phyloP scores from a whole-genome alignment of 2,888 invertebrate genomes.

The Diploptera punctata region DNA sequence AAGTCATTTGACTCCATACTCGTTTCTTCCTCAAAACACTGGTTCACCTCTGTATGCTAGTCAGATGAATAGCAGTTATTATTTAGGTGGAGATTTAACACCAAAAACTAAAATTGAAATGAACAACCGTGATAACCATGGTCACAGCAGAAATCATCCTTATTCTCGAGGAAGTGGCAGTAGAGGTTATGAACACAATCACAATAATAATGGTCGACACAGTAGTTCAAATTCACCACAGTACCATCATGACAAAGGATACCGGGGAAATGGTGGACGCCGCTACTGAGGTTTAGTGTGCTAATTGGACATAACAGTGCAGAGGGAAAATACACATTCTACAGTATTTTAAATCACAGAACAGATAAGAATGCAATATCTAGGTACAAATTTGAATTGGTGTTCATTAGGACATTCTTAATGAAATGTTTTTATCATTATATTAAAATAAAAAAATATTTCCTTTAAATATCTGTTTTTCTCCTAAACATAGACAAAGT shows the following conservation, averaged over 20 bases:
- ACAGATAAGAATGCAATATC: not conserved
- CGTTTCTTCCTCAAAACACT: not conserved
- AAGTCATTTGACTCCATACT: not conserved
- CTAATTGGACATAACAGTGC: no score
- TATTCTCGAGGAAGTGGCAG: slow-evolving; percentile 1
- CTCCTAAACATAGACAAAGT: no score
- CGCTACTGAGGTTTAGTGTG: not conserved
- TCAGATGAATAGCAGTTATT: slow-evolving; percentile 20
- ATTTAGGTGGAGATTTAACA: slow-evolving; percentile 23
- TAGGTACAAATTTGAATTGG: slow-evolving; percentile 7
- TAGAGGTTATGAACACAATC: not conserved
- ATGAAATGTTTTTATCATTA: no score
- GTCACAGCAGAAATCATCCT: slow-evolving; percentile 22
- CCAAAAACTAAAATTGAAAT: not conserved
- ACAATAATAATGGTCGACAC: slow-evolving; percentile 10
- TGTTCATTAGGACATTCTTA: not conserved
- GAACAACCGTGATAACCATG: not conserved
- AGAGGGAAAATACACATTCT: no score
- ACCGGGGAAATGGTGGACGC: not conserved
- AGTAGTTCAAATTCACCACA: slow-evolving; percentile 2
- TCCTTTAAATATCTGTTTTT: no score
- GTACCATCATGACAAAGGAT: not conserved
- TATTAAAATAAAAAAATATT: no score
- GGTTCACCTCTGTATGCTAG: slow-evolving; percentile 26
- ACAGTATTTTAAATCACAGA: no score